Evolutionary conservation across 2,113 vertebrate genomes (phyloP), one percentile per base, ranked within the genome.

Genomic region (Seriola rivoliana): DNA sequence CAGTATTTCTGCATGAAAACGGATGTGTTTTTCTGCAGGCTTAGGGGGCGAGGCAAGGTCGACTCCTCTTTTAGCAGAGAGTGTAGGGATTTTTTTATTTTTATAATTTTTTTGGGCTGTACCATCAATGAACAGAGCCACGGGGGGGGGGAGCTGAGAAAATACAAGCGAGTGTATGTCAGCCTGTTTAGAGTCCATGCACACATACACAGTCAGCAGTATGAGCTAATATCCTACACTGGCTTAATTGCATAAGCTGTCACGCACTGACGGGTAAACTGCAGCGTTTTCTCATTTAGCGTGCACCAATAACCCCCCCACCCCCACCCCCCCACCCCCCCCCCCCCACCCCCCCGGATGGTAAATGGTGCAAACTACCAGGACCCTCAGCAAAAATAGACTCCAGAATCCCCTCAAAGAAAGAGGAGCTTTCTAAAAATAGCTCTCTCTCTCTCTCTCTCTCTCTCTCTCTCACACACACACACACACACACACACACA

Each of bases 351-450:
- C 55, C 44, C 17, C 19, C 23, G 66, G 52, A 70, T 21, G 70
- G 29, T n/a, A 75, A 72, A 81, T 85, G 78, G 62, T 80, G 73
- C 76, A 50, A 71, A 75, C 85, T 2, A 71, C 8, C 80, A 87
- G 55, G 67, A 84, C 82, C 82, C 57, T 80, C 40, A 55, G 83
- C 78, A 71, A 42, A 85, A 89, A 91, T 87, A 91, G 81, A 85
- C 23, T 70, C 50, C 70, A 90, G 86, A 91, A 80, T 76, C 87
- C 81, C 80, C 83, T 88, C 73, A 59, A 81, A 89, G 84, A 81
- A 62, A 73, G 78, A 85, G 29, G 54, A 46, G 77, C 36, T 2
- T 21, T 78, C 87, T 86, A 89, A 76, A 88, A 87, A 90, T 88
- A 87, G 74, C 65, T 4, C 58, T 29, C 29, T 29, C 29, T 29